Base-by-base conservation (phyloP, 2,797 vertebrate species). In the Sebastes alutus region DNA sequence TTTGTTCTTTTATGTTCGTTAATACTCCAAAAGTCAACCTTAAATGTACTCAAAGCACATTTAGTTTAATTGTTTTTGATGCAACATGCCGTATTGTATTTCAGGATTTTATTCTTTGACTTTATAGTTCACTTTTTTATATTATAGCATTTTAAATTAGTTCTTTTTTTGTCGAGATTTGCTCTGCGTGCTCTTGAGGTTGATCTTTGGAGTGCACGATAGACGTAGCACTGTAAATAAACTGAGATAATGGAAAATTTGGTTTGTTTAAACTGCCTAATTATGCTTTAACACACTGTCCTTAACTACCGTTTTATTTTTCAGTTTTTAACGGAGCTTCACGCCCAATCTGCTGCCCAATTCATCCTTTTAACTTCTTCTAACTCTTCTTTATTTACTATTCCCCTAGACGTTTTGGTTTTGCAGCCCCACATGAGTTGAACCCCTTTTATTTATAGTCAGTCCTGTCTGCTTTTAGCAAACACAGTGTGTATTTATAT, bases 351-450 rank as follows among this genome's bases (percentile, higher is more conserved):
- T 71, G 22, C 23, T 84, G 35, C 61, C 66, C 63, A 58, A 4
- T 71, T 20, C 16, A 58, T 22, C 72, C 13, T 12, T 83, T 78
- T 89, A 70, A 73, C 66, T 64, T 69, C 35, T 38, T 74, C 82
- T 92, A 83, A 87, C 79, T 58, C 82, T 73, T 76, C 68, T 88
- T 66, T 86, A 27, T 84, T 84, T 30, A 68, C 65, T 72, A 46
- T 64, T 83, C 76, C 75, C 64, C 33, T 10, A 75, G 87, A 72
- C 18, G 22, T 79, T 85, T 69, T 80, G 78, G 67, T 80, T 81
- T 88, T 93, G 91, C 88, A 89, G 91, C 91, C 92, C 61, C 64
- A 38, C 78, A 84, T 81, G 25, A 83, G 33, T 78, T 67, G 58
- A 80, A 80, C 25, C 42, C n/a, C 49, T 52, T 18, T 70, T 59